Evolutionary conservation across 1,140 invertebrate genomes (phyloP), one percentile per base, ranked within the genome.

Genomic region (Caenorhabditis inopinata): DNA sequence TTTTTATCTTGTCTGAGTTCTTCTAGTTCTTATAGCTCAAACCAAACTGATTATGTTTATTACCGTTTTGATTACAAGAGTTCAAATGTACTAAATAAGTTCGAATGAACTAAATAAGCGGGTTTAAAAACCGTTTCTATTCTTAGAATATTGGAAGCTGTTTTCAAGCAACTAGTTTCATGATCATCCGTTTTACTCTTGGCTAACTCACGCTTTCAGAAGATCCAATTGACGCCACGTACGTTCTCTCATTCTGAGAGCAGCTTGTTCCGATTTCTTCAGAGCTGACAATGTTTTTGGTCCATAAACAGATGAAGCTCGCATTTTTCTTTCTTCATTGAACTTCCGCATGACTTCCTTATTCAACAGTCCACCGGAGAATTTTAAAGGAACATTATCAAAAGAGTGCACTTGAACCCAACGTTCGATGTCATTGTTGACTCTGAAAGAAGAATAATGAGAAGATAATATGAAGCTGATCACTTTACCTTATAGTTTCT

Each of bases 141-240:
- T n/a, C n/a, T n/a, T n/a, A n/a, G n/a, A n/a, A n/a, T n/a, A n/a
- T n/a, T n/a, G n/a, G n/a, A n/a, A n/a, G n/a, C n/a, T n/a, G n/a
- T n/a, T n/a, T n/a, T n/a, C n/a, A n/a, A n/a, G n/a, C n/a, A n/a
- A n/a, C n/a, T n/a, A n/a, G n/a, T n/a, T n/a, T n/a, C n/a, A n/a
- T n/a, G n/a, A n/a, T n/a, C n/a, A n/a, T n/a, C n/a, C n/a, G n/a
- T n/a, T n/a, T n/a, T n/a, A n/a, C n/a, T n/a, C n/a, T n/a, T n/a
- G 14, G 38, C 14, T 14, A 7, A 58, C 58, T 16, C 21, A 68
- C 58, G 58, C 38, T 12, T 68, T 68, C 3, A 68, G 32, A 3
- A 21, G 58, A 29, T 68, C 58, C 58, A 68, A 38, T 32, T 68
- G 58, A 18, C n/a, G 29, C 58, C 58, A 68, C 23, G 58, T 68